A percentile compares a stretch with the other conserved stretches of the same genome.
Conservation (phyloP, 2,113 vertebrate genomes). For the Dicaeum eximium region DNA sequence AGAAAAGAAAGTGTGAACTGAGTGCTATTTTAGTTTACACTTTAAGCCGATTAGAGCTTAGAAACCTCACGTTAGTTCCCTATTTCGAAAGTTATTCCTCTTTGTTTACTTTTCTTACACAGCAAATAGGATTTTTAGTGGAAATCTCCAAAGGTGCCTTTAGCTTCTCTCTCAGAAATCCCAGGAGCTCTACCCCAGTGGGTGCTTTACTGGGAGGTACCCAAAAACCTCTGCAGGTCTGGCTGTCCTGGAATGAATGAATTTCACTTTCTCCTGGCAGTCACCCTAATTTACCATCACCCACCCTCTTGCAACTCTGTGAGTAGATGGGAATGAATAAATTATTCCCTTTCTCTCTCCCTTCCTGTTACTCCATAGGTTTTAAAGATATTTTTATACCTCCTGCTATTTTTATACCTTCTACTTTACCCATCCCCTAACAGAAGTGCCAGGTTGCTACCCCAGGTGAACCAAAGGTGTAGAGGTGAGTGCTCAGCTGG, state of each 20-base stretch:
- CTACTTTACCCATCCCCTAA: not conserved
- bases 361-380: not conserved
- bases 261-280: not conserved
- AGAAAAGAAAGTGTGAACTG: not conserved
- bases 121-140: not conserved
- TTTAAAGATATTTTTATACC: not conserved
- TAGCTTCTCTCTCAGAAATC: not conserved
- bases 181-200: not conserved
- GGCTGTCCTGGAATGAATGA: not conserved
- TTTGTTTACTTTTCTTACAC: not conserved
- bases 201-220: accelerated
- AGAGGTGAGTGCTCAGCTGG: not conserved
- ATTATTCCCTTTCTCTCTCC: not conserved
- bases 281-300: not conserved
- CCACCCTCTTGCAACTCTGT: not conserved
- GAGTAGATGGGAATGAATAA: not conserved
- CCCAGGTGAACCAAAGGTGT: not conserved
- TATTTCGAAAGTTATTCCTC: not conserved
- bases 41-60: not conserved
- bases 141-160: not conserved
- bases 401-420: not conserved
- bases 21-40: not conserved
- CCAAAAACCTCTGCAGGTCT: not conserved
- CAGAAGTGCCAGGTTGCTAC: not conserved
- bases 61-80: not conserved